These are phyloP conservation scores for Rhinopomastus cyanomelas DNA, from an alignment of 2,113 vertebrate genomes.

Conservation along the genomic window DNA sequence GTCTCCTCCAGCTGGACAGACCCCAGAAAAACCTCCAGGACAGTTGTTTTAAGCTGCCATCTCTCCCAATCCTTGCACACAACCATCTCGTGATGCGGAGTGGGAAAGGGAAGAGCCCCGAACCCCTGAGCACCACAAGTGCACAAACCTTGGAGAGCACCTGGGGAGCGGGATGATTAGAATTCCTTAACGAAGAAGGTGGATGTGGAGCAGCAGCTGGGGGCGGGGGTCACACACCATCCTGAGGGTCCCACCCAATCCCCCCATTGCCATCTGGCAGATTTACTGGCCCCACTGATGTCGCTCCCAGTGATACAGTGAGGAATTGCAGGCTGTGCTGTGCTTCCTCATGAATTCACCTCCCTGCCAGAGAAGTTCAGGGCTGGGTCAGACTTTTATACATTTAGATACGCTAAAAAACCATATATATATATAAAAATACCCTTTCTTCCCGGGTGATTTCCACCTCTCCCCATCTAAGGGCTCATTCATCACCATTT, in stretches of 20 bases:
- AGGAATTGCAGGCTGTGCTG: conserved; percentile 44
- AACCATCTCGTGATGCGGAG: not conserved
- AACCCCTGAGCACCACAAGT: not conserved
- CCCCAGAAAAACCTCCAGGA: not conserved
- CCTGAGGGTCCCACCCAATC: not conserved
- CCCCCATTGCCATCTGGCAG: conserved; percentile 10
- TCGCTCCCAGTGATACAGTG: conserved; percentile 8
- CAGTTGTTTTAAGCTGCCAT: not conserved
- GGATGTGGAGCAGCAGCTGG: not conserved
- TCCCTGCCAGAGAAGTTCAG: conserved; percentile 66
- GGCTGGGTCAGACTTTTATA: conserved; percentile 47
- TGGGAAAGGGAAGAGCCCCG: not conserved
- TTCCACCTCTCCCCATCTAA: not conserved
- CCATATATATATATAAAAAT: not conserved
- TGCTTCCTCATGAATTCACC: conserved; percentile 11
- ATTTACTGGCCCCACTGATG: not conserved
- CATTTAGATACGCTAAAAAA: not conserved
- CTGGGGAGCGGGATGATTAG: not conserved
- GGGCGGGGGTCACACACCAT: not conserved
- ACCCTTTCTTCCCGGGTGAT: not conserved
- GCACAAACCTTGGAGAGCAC: not conserved
- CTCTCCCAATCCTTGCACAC: not conserved
- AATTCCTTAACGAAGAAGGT: not conserved
- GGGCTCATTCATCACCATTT: not conserved
- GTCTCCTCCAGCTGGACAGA: not conserved